A percentile compares a stretch with the other conserved stretches of the same genome.
These are phyloP conservation scores for Dendrolimus houi DNA, from an alignment of 2,888 invertebrate species.

Conservation along the genomic window DNA sequence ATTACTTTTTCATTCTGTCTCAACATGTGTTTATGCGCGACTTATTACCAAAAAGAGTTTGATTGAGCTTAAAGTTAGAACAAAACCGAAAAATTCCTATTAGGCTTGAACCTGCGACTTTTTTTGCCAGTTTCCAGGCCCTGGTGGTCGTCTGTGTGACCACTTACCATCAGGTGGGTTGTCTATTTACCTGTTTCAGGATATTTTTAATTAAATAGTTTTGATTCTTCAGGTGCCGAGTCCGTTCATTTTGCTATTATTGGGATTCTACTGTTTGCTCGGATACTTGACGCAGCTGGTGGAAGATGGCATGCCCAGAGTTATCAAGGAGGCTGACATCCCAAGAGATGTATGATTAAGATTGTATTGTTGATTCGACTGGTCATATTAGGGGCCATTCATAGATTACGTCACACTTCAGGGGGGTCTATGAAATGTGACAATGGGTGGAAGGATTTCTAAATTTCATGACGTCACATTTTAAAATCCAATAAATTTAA, in stretches of 20 bases:
- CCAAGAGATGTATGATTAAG: slow-evolving; percentile 25
- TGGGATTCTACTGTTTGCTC: slow-evolving; percentile 44
- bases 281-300: slow-evolving; percentile 44
- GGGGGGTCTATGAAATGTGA: no score
- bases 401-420: no score
- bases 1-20: not conserved
- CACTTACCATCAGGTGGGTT: not conserved
- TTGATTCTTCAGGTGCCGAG: slow-evolving; percentile 40
- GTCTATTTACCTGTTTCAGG: not conserved
- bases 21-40: no score
- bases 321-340: slow-evolving; percentile 28
- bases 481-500: no score
- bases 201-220: not conserved
- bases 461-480: no score
- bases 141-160: not conserved
- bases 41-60: no score
- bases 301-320: slow-evolving; percentile 49
- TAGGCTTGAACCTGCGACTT: not conserved
- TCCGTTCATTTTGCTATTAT: slow-evolving; percentile 30
- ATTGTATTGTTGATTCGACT: no score
- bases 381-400: no score
- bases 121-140: not conserved
- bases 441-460: no score
- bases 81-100: no score
- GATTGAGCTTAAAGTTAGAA: no score